These are phyloP conservation scores for Enteromius paludinosus DNA, from an alignment of 2,797 vertebrate genomes.

Conservation along the genomic window DNA sequence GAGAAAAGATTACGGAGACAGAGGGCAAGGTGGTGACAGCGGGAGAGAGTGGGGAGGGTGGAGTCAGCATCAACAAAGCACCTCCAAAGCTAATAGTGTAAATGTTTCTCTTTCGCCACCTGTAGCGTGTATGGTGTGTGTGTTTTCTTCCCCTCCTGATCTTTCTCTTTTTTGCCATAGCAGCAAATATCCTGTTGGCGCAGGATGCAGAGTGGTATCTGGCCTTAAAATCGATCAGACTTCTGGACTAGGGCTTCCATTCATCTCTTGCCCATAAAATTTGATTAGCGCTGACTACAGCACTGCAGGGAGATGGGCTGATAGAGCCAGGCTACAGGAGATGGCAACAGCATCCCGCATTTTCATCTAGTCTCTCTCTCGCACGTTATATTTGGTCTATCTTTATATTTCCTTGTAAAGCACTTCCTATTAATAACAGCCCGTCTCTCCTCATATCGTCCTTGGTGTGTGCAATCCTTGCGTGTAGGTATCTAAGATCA, in stretches of 20 bases:
- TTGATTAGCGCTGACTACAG: slow-evolving; percentile 92
- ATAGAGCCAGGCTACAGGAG: slow-evolving; percentile 83
- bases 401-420: slow-evolving; percentile 62
- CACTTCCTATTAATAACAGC: slow-evolving; percentile 52
- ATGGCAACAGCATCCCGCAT: slow-evolving; percentile 69
- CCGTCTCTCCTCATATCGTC: slow-evolving; percentile 26
- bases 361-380: slow-evolving; percentile 60
- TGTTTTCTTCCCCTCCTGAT: slow-evolving; percentile 58
- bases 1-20: slow-evolving; percentile 80
- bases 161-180: slow-evolving; percentile 80
- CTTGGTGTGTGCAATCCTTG: slow-evolving; percentile 31
- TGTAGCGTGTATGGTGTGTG: slow-evolving; percentile 51
- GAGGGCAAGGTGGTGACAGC: slow-evolving; percentile 58
- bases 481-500: slow-evolving; percentile 49
- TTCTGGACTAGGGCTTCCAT: slow-evolving; percentile 88
- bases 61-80: slow-evolving; percentile 55
- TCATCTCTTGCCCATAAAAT: slow-evolving; percentile 92
- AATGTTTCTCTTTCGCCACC: slow-evolving; percentile 65
- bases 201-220: slow-evolving; percentile 84
- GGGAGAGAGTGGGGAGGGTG: slow-evolving; percentile 19
- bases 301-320: slow-evolving; percentile 84
- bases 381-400: slow-evolving; percentile 18
- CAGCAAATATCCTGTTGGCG: slow-evolving; percentile 98
- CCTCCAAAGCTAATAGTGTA: slow-evolving; percentile 56
- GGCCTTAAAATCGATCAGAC: slow-evolving; percentile 86